Base-by-base conservation (phyloP, 92 coral and sea anemone genomes). In the Parazoanthus darwini region DNA sequence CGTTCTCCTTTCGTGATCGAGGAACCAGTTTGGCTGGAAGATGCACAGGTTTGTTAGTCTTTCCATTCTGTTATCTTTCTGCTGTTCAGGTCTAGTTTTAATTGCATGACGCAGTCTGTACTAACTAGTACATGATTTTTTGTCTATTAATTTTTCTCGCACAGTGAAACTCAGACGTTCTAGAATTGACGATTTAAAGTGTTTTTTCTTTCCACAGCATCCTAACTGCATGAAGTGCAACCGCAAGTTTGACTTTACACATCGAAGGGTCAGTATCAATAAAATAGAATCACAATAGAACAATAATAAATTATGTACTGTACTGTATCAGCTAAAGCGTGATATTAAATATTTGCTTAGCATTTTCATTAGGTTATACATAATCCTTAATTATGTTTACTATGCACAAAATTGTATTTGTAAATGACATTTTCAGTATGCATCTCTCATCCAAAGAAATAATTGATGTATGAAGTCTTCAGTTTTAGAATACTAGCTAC, bases 11-110 rank as follows among this genome's bases (percentile, higher is more conserved):
- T 97, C 86, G 90, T 96, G 18, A 86, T 97, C 42, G 99, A 97
- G 81, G 98, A 97, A 56, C 99, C 99, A 26, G 95, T 91, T 54
- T 97, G 99, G 99, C 93, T 92, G 58, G 98, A 94, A 76, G 99
- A 97, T 88, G 91, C 92, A 36, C 92, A 89, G 96, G 99, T 97
- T 83, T 72, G 72, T 48, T 15, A 71, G 13, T 81, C 29, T 9
- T 23, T n/a, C 33, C 77, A 25, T 23, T 70, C 13, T 50, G 6
- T 43, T 4, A 44, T 43, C 25, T 39, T 33, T 15, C 23, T 6
- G 43, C 20, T 75, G 42, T 5, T 7, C 8, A 7, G 15, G 1
- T 23, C 4, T 1, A 51, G 6, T 22, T 11, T 16, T 44, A 37
- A 79, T 8, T 43, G 50, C 37, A 26, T 33, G 50, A 35, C 35